Evolutionary conservation across 2,113 vertebrate species (phyloP).

Genomic region (Dipodomys ordii): DNA sequence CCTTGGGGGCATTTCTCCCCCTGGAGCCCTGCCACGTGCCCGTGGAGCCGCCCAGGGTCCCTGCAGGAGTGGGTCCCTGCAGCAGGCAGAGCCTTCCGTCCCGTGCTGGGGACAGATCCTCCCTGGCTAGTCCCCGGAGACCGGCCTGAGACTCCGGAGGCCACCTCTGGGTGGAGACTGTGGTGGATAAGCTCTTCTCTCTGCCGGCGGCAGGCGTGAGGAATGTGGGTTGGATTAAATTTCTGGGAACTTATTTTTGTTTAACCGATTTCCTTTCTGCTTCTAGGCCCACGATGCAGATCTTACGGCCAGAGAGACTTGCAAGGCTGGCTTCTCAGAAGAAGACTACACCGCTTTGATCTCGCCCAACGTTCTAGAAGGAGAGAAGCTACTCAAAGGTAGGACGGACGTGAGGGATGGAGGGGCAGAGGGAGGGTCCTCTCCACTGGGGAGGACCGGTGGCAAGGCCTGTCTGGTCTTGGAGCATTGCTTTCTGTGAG

Average conservation of each 20-base stretch:
- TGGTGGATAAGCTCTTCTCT: background rate
- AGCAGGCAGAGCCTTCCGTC: background rate
- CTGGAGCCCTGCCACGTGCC: rapidly evolving
- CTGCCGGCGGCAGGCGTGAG: rapidly evolving
- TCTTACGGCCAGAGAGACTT: conserved; percentile 85
- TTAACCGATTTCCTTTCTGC: conserved; percentile 36
- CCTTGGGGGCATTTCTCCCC: background rate
- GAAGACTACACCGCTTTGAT: conserved; percentile 86
- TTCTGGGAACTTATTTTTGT: background rate
- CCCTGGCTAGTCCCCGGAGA: background rate
- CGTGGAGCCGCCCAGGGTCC: no score
- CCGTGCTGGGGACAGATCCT: background rate
- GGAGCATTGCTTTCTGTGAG: conserved; percentile 57
- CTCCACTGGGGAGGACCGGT: background rate
- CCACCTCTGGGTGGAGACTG: conserved; percentile 28
- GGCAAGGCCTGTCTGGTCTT: conserved; percentile 45
- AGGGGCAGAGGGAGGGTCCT: no score
- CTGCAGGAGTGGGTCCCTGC: no score
- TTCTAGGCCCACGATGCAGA: conserved; percentile 86
- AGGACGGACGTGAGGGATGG: conserved; percentile 50
- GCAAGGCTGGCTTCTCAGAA: conserved; percentile 89
- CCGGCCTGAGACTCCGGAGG: background rate
- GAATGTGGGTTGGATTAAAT: no score
- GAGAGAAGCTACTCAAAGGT: conserved; percentile 91
- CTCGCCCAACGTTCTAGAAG: conserved; percentile 86